Percentiles rank a stretch among this genome's conserved stretches.
Evolutionary conservation across 2,888 invertebrate genomes (phyloP).

Genomic region (Ectemnius cavifrons): DNA sequence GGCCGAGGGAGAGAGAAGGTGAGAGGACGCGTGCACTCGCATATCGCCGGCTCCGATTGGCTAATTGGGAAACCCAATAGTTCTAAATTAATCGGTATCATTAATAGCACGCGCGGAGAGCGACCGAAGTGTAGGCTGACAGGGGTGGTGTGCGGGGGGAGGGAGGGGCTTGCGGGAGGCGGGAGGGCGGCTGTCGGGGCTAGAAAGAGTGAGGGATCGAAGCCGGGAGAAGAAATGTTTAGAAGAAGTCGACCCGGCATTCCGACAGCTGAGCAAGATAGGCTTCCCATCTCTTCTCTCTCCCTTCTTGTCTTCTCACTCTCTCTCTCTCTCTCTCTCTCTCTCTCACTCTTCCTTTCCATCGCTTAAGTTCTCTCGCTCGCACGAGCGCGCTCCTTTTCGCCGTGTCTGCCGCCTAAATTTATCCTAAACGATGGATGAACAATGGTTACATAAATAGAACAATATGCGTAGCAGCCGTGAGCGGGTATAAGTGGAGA

Average conservation of each 20-base stretch:
- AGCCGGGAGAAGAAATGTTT: constrained; percentile 70
- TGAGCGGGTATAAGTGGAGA: constrained; percentile 58
- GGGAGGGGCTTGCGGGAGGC: constrained; percentile 32
- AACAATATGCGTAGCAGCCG: constrained; percentile 75
- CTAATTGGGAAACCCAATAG: constrained; percentile 78
- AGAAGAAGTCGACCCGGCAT: constrained; percentile 75
- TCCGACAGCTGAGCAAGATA: constrained; percentile 63
- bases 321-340: constrained; percentile 16
- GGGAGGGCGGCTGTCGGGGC: constrained; percentile 54
- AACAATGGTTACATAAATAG: constrained; percentile 78
- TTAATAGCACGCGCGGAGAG: constrained; percentile 71
- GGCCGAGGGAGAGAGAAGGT: constrained; percentile 7
- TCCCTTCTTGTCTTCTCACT: constrained; percentile 21
- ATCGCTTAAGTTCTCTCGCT: too few relatives aligned
- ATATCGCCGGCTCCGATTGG: constrained; percentile 71
- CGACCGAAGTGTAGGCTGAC: constrained; percentile 30
- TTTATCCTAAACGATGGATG: constrained; percentile 77
- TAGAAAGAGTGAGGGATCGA: constrained; percentile 60
- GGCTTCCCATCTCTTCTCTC: constrained; percentile 15
- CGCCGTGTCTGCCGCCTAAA: constrained; percentile 69
- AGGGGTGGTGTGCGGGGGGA: constrained; percentile 32
- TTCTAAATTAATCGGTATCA: constrained; percentile 78
- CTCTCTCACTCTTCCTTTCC: constrained; percentile 14
- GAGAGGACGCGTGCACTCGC: constrained; percentile 22
- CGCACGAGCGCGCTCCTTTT: too few relatives aligned